These are phyloP conservation scores for Tichodroma muraria DNA, from an alignment of 2,113 vertebrate genomes.

Conservation along the genomic window DNA sequence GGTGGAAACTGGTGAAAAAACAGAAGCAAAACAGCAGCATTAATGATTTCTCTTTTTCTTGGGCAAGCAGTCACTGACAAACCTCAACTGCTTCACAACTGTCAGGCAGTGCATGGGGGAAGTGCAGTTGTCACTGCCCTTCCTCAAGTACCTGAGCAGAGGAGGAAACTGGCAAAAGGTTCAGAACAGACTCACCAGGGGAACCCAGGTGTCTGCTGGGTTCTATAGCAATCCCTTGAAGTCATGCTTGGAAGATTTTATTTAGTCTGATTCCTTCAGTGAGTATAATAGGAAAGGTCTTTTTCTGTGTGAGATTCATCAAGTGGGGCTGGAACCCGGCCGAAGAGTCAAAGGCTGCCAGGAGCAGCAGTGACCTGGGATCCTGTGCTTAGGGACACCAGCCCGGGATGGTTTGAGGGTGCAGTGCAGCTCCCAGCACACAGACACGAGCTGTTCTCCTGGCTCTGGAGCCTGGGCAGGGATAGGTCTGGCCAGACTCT, in stretches of 20 bases:
- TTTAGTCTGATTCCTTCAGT: background rate
- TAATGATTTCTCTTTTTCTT: background rate
- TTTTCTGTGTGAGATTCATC: background rate
- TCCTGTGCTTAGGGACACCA: background rate
- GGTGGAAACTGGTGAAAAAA: background rate
- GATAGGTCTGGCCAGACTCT: background rate
- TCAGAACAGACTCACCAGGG: background rate
- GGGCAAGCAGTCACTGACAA: background rate
- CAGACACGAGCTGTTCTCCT: background rate
- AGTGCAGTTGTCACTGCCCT: background rate
- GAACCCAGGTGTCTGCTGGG: background rate
- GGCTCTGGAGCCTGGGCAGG: background rate
- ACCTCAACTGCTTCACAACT: background rate
- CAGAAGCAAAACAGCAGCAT: background rate
- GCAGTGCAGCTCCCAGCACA: background rate
- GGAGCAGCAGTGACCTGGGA: background rate
- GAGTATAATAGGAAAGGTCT: background rate
- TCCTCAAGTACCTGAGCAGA: background rate
- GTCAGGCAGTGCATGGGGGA: background rate
- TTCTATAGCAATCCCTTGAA: background rate
- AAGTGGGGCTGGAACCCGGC: background rate
- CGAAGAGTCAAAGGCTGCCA: background rate
- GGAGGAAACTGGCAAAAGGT: background rate
- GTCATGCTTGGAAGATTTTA: background rate
- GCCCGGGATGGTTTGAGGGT: background rate